phyloP scores from a whole-genome alignment of 2,113 vertebrate genomes.

The Gnathonemus longibarbis region DNA sequence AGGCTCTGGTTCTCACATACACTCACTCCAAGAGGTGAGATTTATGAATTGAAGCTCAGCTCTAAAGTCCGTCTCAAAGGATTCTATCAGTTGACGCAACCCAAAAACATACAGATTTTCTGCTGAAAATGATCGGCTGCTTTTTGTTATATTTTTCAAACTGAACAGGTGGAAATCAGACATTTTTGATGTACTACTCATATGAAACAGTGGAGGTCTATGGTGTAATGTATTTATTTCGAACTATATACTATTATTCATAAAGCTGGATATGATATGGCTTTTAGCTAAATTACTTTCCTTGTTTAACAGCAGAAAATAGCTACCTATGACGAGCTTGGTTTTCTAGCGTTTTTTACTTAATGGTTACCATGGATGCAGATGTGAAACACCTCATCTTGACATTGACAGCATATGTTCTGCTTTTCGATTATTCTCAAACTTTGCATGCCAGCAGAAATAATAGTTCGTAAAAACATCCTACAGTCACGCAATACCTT shows the following conservation, averaged over 20 bases:
- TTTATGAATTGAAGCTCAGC: slow-evolving; percentile 53
- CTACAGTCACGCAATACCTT: neutral
- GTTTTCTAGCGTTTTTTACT: neutral
- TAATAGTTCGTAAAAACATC: slow-evolving; percentile 1
- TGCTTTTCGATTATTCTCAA: neutral
- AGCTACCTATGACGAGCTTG: neutral
- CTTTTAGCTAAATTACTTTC: neutral
- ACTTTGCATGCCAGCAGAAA: neutral
- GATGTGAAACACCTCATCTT: neutral
- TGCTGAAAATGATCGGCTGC: neutral
- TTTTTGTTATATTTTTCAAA: neutral
- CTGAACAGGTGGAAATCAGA: neutral
- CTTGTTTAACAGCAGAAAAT: neutral
- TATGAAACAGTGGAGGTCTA: neutral
- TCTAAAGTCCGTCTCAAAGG: slow-evolving; percentile 18
- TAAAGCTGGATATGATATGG: neutral
- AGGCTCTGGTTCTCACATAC: slow-evolving; percentile 60
- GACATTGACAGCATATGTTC: neutral
- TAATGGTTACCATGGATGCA: neutral
- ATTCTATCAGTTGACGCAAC: neutral
- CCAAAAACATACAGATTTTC: neutral
- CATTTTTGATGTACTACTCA: neutral
- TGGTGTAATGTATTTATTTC: neutral
- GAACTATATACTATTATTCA: neutral
- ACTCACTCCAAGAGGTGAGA: slow-evolving; percentile 46